Base-by-base conservation (phyloP, 2,797 vertebrate species). In the Saxicola maurus region DNA sequence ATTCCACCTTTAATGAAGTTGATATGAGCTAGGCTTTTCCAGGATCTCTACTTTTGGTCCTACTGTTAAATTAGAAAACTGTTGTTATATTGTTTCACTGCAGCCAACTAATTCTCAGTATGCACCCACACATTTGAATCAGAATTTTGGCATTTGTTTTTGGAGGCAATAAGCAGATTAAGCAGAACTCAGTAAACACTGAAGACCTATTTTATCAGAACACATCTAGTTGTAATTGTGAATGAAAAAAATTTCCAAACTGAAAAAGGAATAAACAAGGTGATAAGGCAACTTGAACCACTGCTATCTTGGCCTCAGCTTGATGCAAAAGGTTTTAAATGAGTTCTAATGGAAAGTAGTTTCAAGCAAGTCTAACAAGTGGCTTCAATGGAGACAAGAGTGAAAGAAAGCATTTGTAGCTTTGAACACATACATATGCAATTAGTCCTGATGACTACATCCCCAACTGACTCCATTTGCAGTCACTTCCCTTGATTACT, bases 1-100 rank as follows among this genome's bases (percentile, higher is more conserved):
- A 95, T 95, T 92, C 90, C 82, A 87, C 55, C n/a, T 65, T 89
- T 85, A 85, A 87, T 89, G 59, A 92, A 83, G 35, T 33, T 2
- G 3, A 18, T 42, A 42, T 14, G 59, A 91, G 66, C 8, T 10
- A 89, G 42, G 45, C 62, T 89, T 87, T 74, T 87, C 62, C 24
- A 89, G 33, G 5, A 64, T 35, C 42, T 89, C 23, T 33, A 89
- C 35, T 19, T 87, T 15, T 28, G 4, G 17, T 24, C 25, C 33
- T 42, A 52, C 28, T 35, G 31, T 42, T 49, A 75, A 61, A 80
- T 35, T 42, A 52, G 27, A 80, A 79, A 92, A 64, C 19, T 40
- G 10, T 23, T 46, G 8, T 72, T 72, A 45, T 1, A 20, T 18
- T 31, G 21, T 66, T 91, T 81, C 73, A 60, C 16, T 68, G 62